Evolutionary conservation across 1,140 invertebrate species (phyloP).

Genomic region (Carcinoscorpius rotundicauda): DNA sequence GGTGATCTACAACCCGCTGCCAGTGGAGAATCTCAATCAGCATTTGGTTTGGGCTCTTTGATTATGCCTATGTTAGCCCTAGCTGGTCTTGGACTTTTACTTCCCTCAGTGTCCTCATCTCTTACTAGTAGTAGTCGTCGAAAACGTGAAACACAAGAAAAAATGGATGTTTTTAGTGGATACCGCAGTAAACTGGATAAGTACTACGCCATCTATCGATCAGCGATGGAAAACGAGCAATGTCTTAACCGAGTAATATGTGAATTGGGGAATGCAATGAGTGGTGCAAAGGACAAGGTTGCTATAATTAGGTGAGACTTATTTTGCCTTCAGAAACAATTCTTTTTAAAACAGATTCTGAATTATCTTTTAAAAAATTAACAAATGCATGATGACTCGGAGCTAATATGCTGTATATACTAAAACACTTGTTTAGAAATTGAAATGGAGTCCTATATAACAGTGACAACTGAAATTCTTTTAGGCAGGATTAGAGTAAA

Average conservation of each 20-base stretch:
- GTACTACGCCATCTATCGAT: constrained; percentile 26
- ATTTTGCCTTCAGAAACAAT: no score
- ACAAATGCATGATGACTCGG: no score
- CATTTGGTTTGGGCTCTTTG: constrained; percentile 23
- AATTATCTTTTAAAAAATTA: no score
- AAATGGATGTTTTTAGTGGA: no score
- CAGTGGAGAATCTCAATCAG: constrained; percentile 10
- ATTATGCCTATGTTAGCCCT: constrained; percentile 28
- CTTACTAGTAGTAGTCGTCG: constrained; percentile 8
- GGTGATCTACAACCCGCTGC: constrained; percentile 6
- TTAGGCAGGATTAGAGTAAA: no score
- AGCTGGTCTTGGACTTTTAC: constrained; percentile 24
- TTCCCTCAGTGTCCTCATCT: constrained; percentile 27
- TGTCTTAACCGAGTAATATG: constrained; percentile 29
- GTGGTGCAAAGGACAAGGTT: constrained; percentile 25
- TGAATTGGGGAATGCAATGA: constrained; percentile 27
- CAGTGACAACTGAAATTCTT: no score
- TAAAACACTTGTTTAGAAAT: no score
- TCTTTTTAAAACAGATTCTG: no score
- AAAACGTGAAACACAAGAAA: not conserved
- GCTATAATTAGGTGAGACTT: constrained; percentile 24
- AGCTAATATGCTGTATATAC: no score
- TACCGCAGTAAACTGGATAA: not conserved
- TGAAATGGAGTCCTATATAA: no score
- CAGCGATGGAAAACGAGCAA: constrained; percentile 27